These are phyloP conservation scores for Pseudonaja textilis DNA, from an alignment of 2,113 vertebrate species.

Conservation along the genomic window DNA sequence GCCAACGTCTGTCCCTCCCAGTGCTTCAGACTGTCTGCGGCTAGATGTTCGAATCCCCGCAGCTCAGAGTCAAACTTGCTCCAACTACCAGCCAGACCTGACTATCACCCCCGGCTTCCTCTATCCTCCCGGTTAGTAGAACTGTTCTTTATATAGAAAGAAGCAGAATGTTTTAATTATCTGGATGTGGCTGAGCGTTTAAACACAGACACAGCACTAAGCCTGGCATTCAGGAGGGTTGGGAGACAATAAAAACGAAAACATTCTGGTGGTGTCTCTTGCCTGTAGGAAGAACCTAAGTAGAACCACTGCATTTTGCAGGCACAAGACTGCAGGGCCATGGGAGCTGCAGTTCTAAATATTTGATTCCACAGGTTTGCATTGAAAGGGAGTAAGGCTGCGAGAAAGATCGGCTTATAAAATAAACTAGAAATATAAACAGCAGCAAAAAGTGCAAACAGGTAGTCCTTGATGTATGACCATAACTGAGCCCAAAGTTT, in stretches of 20 bases:
- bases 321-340: not conserved
- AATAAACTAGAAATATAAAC: not conserved
- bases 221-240: conserved; percentile 38
- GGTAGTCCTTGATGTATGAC: not conserved
- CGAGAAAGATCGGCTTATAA: not conserved
- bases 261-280: conserved; percentile 45
- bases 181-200: conserved; percentile 76
- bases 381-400: conserved; percentile 39
- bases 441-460: not conserved
- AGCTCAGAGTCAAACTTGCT: conserved; percentile 80
- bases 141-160: conserved; percentile 70
- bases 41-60: conserved; percentile 82
- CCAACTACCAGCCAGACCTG: conserved; percentile 66
- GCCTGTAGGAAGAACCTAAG: conserved; percentile 18
- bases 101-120: conserved; percentile 80
- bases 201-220: conserved; percentile 65
- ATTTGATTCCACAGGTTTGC: conserved; percentile 48
- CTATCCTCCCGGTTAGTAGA: conserved; percentile 85
- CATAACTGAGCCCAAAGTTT: not conserved
- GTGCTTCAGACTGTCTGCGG: conserved; percentile 80
- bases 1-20: conserved; percentile 67
- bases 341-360: conserved; percentile 46
- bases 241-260: not conserved
- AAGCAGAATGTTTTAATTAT: conserved; percentile 71
- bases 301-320: conserved; percentile 38